phyloP scores from a whole-genome alignment of 2,888 invertebrate species.

The Epinotia demarniana region DNA sequence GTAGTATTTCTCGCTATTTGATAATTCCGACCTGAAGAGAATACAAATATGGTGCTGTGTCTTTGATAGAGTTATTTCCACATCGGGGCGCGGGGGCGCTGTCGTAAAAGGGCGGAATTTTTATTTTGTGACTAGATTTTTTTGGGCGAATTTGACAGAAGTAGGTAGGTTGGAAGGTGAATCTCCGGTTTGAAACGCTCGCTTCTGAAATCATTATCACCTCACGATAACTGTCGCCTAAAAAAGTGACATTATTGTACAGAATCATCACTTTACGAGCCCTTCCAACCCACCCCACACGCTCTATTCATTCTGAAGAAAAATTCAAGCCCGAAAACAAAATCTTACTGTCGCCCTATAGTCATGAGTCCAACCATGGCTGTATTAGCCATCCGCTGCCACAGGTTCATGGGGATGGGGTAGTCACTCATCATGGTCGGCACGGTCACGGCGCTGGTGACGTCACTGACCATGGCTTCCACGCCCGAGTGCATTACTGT shows the following conservation, averaged over 20 bases:
- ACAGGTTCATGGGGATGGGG: constrained; percentile 62
- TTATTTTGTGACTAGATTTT: no score
- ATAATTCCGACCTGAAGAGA: constrained; percentile 51
- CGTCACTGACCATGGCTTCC: constrained; percentile 62
- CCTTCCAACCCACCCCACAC: not conserved
- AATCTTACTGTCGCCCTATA: constrained; percentile 54
- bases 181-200: no score
- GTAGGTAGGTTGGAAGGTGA: no score
- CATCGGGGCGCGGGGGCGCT: no score
- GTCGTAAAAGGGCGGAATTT: no score
- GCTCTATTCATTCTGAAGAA: not conserved
- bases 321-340: not conserved
- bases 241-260: not conserved
- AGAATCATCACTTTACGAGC: not conserved
- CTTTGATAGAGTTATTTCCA: not conserved
- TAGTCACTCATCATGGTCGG: constrained; percentile 58
- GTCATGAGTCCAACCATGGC: constrained; percentile 46
- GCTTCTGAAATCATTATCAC: no score
- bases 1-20: constrained; percentile 50
- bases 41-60: not conserved
- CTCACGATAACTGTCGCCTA: not conserved
- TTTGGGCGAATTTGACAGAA: no score
- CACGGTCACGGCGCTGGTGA: constrained; percentile 56
- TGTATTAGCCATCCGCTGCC: constrained; percentile 56
- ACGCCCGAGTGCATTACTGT: constrained; percentile 54